These are phyloP conservation scores for Verasper variegatus DNA, from an alignment of 2,113 vertebrate genomes.

Conservation along the genomic window DNA sequence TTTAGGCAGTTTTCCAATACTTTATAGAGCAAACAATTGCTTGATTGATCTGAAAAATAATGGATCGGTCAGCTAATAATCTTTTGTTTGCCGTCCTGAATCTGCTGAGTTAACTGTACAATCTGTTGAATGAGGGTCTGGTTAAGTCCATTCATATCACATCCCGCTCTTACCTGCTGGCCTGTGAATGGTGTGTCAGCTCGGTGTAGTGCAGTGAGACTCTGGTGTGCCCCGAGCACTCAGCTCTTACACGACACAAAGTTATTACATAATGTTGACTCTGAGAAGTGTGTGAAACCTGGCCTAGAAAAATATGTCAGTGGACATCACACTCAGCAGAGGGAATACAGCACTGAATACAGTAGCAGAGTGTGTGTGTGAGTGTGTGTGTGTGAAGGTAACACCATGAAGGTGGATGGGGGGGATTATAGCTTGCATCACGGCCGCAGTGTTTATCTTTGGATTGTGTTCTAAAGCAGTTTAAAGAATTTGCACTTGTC, in stretches of 20 bases:
- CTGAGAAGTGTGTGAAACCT: not conserved
- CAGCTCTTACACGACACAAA: not conserved
- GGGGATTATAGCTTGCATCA: not conserved
- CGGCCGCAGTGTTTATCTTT: not conserved
- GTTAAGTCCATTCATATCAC: not conserved
- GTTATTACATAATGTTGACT: slow-evolving; percentile 23
- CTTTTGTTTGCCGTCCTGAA: too few relatives aligned
- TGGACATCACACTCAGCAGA: not conserved
- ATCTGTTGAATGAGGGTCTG: not conserved
- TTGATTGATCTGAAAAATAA: too few relatives aligned
- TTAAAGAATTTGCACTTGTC: not conserved
- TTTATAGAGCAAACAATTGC: too few relatives aligned
- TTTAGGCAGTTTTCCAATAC: too few relatives aligned
- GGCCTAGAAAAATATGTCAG: slow-evolving; percentile 18
- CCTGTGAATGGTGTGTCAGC: not conserved
- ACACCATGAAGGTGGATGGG: not conserved
- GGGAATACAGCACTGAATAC: not conserved
- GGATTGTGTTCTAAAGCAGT: not conserved
- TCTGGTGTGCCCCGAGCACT: not conserved
- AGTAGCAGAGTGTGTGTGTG: not conserved
- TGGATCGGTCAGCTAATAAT: too few relatives aligned
- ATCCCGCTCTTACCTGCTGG: not conserved
- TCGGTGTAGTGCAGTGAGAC: not conserved
- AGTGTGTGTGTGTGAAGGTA: slow-evolving; percentile 2
- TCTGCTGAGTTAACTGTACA: not conserved